Evolutionary conservation across 2,888 invertebrate species (phyloP).

Genomic region (Blastobasis adustella): DNA sequence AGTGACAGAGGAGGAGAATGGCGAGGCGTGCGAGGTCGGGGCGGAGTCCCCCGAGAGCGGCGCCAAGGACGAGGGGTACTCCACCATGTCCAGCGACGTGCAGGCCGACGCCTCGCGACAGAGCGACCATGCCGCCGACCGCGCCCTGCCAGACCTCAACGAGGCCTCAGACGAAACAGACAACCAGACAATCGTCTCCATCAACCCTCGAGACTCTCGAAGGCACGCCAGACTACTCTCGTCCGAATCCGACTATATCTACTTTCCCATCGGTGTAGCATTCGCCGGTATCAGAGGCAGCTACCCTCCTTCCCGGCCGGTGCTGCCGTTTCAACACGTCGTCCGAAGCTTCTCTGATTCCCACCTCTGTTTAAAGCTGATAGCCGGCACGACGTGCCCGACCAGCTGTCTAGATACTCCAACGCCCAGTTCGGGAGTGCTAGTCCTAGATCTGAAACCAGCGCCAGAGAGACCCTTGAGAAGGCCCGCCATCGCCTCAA

Average conservation of each 20-base stretch:
- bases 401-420: conserved; percentile 73
- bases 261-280: conserved; percentile 79
- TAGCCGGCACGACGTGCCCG: conserved; percentile 74
- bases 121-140: conserved; percentile 70
- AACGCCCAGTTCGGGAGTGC: conserved; percentile 77
- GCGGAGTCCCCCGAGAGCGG: conserved; percentile 85
- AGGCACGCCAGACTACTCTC: conserved; percentile 73
- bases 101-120: conserved; percentile 80
- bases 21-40: conserved; percentile 79
- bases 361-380: conserved; percentile 81
- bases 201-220: conserved; percentile 63
- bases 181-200: conserved; percentile 71
- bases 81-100: conserved; percentile 89
- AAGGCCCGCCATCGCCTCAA: conserved; percentile 72
- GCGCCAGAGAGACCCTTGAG: conserved; percentile 74
- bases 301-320: conserved; percentile 81
- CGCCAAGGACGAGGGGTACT: conserved; percentile 87
- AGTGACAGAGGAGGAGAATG: conserved; percentile 56
- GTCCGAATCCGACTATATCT: conserved; percentile 79
- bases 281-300: conserved; percentile 80
- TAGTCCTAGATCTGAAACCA: conserved; percentile 76
- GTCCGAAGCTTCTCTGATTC: conserved; percentile 85
- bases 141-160: conserved; percentile 81
- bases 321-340: conserved; percentile 82
- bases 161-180: conserved; percentile 84